Percentiles rank a stretch among this genome's conserved stretches.
These are phyloP conservation scores for Rhadinocentrus ornatus DNA, from an alignment of 2,797 vertebrate species.

Conservation along the genomic window DNA sequence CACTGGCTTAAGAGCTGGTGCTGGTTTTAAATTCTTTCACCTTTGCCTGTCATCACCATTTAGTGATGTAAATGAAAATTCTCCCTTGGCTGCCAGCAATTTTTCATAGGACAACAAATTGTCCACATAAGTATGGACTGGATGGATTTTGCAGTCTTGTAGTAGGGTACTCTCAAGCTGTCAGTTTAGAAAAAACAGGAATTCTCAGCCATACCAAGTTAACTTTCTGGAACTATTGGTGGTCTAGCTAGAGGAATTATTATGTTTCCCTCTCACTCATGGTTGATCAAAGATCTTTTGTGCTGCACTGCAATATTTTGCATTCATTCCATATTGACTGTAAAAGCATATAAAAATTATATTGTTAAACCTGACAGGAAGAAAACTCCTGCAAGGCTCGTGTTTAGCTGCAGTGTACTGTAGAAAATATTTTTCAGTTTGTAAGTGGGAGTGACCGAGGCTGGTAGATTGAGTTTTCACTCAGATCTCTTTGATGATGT, in stretches of 20 bases:
- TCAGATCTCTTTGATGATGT: slow-evolving; percentile 33
- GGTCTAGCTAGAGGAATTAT: slow-evolving; percentile 25
- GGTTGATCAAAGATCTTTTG: slow-evolving; percentile 55
- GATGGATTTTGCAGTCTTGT: not conserved
- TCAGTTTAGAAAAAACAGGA: not conserved
- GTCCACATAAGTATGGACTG: not conserved
- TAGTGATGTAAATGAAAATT: not conserved
- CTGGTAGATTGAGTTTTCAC: slow-evolving; percentile 28
- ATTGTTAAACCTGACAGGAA: slow-evolving; percentile 13
- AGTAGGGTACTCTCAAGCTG: too few species aligned
- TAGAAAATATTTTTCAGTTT: slow-evolving; percentile 12
- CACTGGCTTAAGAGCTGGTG: too few species aligned
- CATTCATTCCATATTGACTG: slow-evolving; percentile 14
- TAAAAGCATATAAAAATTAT: slow-evolving; percentile 15
- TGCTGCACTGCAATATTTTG: slow-evolving; percentile 26
- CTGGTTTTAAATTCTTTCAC: too few species aligned
- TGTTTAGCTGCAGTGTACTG: not conserved
- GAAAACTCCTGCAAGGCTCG: not conserved
- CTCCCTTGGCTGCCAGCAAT: not conserved
- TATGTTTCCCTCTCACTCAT: slow-evolving; percentile 23
- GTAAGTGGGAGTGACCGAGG: not conserved
- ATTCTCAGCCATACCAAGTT: slow-evolving; percentile 11
- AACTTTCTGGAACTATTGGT: slow-evolving; percentile 24
- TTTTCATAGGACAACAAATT: not conserved
- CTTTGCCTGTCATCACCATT: too few species aligned